Conservation (phyloP, 2,888 invertebrate genomes). For the Beris morrisii region DNA sequence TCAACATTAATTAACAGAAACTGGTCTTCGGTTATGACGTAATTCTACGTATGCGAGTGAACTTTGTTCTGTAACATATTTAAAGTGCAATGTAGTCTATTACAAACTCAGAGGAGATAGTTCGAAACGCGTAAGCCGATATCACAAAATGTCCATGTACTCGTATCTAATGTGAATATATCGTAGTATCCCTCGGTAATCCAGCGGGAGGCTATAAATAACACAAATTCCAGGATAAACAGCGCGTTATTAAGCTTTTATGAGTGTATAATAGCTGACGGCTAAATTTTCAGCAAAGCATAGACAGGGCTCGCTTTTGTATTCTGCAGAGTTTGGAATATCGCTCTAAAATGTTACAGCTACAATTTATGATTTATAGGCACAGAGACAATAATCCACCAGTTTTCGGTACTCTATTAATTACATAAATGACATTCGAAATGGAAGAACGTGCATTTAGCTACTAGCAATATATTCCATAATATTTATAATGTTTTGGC, state of each 20-base stretch:
- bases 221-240: constrained; percentile 34
- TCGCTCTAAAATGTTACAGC: neutral
- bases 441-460: too few relatives aligned
- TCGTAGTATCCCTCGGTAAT: constrained; percentile 27
- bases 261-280: constrained; percentile 31
- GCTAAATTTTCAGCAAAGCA: constrained; percentile 26
- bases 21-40: too few relatives aligned
- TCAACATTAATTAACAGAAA: too few relatives aligned
- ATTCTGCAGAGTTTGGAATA: neutral
- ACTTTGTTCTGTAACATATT: too few relatives aligned
- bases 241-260: constrained; percentile 34
- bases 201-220: constrained; percentile 33
- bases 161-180: constrained; percentile 14
- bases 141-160: neutral
- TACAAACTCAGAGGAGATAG: too few relatives aligned
- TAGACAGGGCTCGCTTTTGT: constrained; percentile 3
- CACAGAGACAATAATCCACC: neutral
- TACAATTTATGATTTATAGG: constrained; percentile 10
- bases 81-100: too few relatives aligned
- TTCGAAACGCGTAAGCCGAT: too few relatives aligned
- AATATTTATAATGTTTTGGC: too few relatives aligned
- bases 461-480: too few relatives aligned
- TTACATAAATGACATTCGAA: too few relatives aligned
- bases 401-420: too few relatives aligned
- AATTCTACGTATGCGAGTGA: too few relatives aligned